phyloP scores from a whole-genome alignment of 2,797 vertebrate genomes.

The Spinus olivaceus region DNA sequence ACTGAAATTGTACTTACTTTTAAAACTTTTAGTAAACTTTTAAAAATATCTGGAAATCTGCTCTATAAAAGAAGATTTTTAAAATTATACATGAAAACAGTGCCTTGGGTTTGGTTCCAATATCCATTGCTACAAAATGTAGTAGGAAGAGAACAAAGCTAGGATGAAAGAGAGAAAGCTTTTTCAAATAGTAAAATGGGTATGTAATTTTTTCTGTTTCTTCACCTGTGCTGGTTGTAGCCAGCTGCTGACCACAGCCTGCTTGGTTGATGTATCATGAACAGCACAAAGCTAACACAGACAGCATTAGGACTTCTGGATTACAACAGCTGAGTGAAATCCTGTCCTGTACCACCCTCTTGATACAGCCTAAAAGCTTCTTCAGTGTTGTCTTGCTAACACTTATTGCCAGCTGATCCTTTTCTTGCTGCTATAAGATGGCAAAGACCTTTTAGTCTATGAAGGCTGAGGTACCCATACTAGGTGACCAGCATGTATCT shows the following conservation, averaged over 20 bases:
- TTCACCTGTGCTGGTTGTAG: neutral
- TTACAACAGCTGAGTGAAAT: neutral
- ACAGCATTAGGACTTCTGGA: neutral
- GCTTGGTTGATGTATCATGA: neutral
- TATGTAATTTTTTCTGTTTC: neutral
- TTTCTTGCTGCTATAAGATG: neutral
- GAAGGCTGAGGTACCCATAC: neutral
- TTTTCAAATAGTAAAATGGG: neutral
- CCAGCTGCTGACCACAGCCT: neutral
- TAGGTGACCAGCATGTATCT: fast-evolving
- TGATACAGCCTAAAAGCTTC: neutral
- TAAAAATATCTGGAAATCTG: neutral
- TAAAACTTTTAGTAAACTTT: neutral
- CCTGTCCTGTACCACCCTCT: too few species aligned
- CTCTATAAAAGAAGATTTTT: too few species aligned
- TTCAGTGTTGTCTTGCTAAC: neutral
- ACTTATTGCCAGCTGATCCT: neutral
- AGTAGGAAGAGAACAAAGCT: neutral
- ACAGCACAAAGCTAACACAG: neutral
- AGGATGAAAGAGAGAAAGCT: neutral
- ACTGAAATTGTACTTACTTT: neutral
- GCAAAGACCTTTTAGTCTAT: neutral
- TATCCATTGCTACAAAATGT: neutral
- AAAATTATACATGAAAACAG: neutral
- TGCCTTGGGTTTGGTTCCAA: neutral